phyloP scores from a whole-genome alignment of 1,140 invertebrate genomes.

The Diorhabda elongata region DNA sequence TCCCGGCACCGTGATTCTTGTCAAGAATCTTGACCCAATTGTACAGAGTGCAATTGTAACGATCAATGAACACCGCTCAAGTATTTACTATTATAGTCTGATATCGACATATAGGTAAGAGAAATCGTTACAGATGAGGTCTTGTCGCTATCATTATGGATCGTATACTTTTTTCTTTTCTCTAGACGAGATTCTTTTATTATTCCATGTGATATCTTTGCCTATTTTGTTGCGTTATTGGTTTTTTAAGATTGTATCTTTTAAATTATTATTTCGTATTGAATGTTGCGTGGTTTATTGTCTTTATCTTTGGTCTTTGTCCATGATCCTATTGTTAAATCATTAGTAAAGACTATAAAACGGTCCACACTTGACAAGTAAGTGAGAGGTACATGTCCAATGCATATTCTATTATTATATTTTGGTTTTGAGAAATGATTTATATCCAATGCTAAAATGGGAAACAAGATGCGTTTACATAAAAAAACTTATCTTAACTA shows the following conservation, averaged over 20 bases:
- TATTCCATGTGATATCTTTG: constrained; percentile 12
- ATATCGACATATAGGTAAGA: constrained; percentile 18
- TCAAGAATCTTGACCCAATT: constrained; percentile 17
- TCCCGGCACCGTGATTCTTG: constrained; percentile 6
- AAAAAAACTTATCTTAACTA: too few species aligned
- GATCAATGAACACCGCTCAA: not conserved
- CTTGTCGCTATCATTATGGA: constrained; percentile 14
- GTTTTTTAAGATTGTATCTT: constrained; percentile 12
- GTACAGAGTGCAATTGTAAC: constrained; percentile 4
- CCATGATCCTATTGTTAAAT: not conserved
- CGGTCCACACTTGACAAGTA: too few species aligned
- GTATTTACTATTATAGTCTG: constrained; percentile 17
- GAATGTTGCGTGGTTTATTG: not conserved
- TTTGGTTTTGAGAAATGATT: too few species aligned
- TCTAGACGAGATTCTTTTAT: constrained; percentile 9
- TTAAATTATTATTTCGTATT: constrained; percentile 10
- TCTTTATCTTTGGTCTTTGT: not conserved
- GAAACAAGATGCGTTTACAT: too few species aligned
- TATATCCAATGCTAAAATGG: too few species aligned
- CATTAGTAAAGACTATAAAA: too few species aligned
- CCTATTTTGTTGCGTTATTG: constrained; percentile 7
- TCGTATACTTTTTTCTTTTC: constrained; percentile 14
- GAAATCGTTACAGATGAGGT: constrained; percentile 21
- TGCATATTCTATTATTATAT: too few species aligned
- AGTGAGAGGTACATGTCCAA: too few species aligned